Conservation (phyloP, 2,113 vertebrate species). For the Cavia aperea region DNA sequence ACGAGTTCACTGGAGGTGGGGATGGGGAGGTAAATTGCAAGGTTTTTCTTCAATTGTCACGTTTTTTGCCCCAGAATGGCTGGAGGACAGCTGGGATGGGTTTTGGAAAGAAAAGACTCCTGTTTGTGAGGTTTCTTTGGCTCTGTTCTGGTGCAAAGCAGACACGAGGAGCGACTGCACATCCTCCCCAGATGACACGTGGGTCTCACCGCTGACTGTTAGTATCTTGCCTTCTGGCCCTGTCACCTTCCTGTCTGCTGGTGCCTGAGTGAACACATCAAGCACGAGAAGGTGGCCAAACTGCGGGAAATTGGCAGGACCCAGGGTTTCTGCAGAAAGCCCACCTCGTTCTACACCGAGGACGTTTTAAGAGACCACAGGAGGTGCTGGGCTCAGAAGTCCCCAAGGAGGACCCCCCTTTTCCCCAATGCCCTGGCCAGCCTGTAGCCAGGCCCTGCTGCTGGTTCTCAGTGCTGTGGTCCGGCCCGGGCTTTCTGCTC, state of each 20-base stretch:
- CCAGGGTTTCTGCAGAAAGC: not conserved
- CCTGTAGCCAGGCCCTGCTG: not conserved
- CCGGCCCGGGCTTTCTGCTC: constrained; percentile 80
- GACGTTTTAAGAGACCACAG: not conserved
- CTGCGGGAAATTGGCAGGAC: not conserved
- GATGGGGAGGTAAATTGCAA: not conserved
- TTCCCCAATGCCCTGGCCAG: rapidly evolving
- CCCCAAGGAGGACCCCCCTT: not conserved
- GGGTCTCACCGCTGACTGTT: not conserved
- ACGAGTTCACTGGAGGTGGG: not conserved
- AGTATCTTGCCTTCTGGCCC: not conserved
- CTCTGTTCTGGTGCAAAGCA: not conserved
- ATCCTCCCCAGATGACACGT: not conserved
- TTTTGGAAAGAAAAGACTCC: not conserved
- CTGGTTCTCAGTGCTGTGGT: constrained; percentile 46
- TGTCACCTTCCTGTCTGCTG: not conserved
- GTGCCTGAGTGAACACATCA: not conserved
- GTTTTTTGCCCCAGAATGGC: not conserved
- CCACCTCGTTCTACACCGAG: not conserved
- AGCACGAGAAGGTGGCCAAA: not conserved
- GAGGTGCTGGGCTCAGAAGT: not conserved
- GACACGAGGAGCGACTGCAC: not conserved
- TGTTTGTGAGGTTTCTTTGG: not conserved
- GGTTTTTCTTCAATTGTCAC: not conserved
- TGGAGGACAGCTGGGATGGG: rapidly evolving